Conservation (phyloP, 2,113 vertebrate species). For the Notechis scutatus region DNA sequence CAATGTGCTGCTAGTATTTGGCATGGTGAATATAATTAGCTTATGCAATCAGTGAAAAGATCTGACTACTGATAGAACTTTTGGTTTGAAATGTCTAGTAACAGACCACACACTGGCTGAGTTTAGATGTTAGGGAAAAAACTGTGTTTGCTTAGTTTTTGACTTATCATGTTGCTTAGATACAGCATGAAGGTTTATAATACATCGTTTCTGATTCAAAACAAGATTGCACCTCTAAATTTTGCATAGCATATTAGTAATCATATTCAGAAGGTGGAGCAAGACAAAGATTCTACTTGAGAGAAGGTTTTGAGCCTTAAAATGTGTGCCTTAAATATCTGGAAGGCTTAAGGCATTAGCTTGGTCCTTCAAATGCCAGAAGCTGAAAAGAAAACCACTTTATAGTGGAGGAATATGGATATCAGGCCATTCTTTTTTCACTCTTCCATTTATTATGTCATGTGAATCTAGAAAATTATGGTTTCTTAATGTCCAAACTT, state of each 20-base stretch:
- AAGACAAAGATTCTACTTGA: not conserved
- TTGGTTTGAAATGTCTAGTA: not conserved
- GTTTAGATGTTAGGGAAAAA: not conserved
- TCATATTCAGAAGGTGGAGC: not conserved
- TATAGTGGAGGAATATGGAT: not conserved
- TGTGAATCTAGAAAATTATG: not conserved
- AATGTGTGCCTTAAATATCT: not conserved
- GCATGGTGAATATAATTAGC: not conserved
- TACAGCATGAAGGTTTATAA: not conserved
- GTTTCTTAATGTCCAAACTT: not conserved
- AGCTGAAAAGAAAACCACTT: not conserved
- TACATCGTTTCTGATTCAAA: not conserved
- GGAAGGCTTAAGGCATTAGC: not conserved
- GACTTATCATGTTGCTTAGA: not conserved
- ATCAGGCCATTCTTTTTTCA: not conserved
- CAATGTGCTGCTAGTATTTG: not conserved
- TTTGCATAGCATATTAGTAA: not conserved
- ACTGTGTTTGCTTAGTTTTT: not conserved
- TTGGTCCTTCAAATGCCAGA: not conserved
- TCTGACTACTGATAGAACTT: not conserved
- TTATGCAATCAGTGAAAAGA: conserved; percentile 12
- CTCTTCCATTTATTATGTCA: not conserved
- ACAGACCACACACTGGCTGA: not conserved
- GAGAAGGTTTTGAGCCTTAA: not conserved
- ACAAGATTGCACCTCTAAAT: not conserved